Evolutionary conservation across 2,888 invertebrate genomes (phyloP).

Genomic region (Tetheella fluctuosa): DNA sequence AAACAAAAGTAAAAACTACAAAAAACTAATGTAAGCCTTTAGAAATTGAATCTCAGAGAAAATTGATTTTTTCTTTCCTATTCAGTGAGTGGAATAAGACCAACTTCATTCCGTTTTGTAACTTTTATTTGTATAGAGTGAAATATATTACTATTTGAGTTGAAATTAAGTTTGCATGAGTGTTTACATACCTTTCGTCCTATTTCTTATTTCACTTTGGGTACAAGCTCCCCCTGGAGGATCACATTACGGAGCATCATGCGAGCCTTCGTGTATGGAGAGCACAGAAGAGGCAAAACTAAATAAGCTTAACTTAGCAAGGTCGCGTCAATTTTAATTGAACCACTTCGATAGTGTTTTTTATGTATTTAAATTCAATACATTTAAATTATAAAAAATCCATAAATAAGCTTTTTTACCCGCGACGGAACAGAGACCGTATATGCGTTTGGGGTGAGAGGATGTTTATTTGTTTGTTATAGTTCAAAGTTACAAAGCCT

Average conservation of each 20-base stretch:
- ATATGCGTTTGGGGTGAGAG: too few relatives aligned
- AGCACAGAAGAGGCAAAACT: background rate
- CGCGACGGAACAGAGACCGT: too few relatives aligned
- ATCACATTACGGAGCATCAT: background rate
- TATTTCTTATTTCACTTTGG: background rate
- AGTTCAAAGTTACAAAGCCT: too few relatives aligned
- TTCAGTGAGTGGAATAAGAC: background rate
- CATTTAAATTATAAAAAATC: too few relatives aligned
- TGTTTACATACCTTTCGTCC: constrained; percentile 4
- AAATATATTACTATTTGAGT: constrained; percentile 6
- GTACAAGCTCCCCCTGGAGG: background rate
- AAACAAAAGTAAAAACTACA: background rate
- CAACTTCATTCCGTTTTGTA: background rate
- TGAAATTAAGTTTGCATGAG: constrained; percentile 1
- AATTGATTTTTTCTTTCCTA: background rate
- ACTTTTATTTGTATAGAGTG: constrained; percentile 9
- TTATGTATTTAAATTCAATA: too few relatives aligned
- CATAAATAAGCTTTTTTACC: too few relatives aligned
- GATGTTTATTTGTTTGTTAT: too few relatives aligned
- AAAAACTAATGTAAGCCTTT: background rate
- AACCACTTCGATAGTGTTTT: too few relatives aligned
- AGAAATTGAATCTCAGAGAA: background rate
- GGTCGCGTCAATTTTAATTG: too few relatives aligned
- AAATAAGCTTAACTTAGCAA: background rate
- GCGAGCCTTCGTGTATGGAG: background rate